Evolutionary conservation across 2,797 vertebrate genomes (phyloP), one percentile per base, ranked within the genome.

Genomic region (Protonibea diacanthus): DNA sequence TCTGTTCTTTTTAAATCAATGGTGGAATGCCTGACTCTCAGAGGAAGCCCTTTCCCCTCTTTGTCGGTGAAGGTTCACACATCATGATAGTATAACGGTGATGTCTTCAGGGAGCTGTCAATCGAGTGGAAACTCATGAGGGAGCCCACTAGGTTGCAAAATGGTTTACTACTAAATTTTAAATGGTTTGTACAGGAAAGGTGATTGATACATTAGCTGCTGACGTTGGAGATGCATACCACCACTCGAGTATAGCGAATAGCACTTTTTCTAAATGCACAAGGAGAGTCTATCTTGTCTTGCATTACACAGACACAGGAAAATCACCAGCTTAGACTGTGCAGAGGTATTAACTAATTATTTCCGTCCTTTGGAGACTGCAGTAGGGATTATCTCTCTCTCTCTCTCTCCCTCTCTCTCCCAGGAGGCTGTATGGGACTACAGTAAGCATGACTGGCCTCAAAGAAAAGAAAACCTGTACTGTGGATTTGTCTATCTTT

Each of bases 291-390:
- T 52, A 33, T 62, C 76, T 86, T 68, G 58, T 90, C 77, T 86
- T 85, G 68, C 44, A 42, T 90, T 86, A 76, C 78, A 78, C 61
- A 86, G 86, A 83, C 74, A 47, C 72, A 68, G 70, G 83, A 81
- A 85, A 93, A 91, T 88, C 77, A 60, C 63, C 88, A 82, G 84
- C 86, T 90, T 86, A 88, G 83, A 77, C 84, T 83, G 61, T 83
- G 80, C 85, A 59, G 80, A 87, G 83, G 89, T 89, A 93, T 94
- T 91, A 92, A 91, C 90, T 92, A 83, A 93, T 94, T 92, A 93
- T 92, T 92, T 92, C 76, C 72, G 57, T 92, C 90, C 84, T 87
- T 85, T 87, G 55, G 86, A 89, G 89, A 87, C 86, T 88, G 76
- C 81, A 85, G 83, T 25, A 62, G 78, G 89, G 90, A 93, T 94